Conservation (phyloP, 35 echinoderm and acorn worm species). For the Apostichopus californicus region DNA sequence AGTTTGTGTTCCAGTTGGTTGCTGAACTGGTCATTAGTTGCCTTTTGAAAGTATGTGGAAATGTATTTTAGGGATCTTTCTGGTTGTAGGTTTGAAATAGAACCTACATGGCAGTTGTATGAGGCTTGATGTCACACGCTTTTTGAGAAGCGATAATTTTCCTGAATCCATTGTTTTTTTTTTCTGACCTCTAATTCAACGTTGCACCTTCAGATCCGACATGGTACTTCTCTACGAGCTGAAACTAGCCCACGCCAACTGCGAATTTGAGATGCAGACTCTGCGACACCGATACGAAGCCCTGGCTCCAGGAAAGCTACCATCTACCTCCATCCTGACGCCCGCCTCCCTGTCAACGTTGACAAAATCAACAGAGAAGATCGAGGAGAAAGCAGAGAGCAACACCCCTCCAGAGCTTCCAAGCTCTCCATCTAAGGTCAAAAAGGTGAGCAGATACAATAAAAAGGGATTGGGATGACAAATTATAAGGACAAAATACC, state of each 20-base stretch:
- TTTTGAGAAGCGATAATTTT: too few relatives aligned
- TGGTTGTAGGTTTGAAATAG: too few relatives aligned
- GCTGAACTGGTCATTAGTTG: too few relatives aligned
- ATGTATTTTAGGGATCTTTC: too few relatives aligned
- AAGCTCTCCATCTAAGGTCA: constrained; percentile 43
- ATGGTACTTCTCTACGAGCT: constrained; percentile 95
- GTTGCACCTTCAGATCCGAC: constrained; percentile 72
- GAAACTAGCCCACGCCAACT: constrained; percentile 96
- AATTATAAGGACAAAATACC: too few relatives aligned
- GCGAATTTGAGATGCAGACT: constrained; percentile 98
- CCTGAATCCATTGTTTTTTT: too few relatives aligned
- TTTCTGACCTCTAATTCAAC: neutral
- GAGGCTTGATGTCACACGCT: too few relatives aligned
- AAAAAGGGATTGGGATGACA: too few relatives aligned
- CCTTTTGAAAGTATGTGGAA: too few relatives aligned
- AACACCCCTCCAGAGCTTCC: constrained; percentile 38
- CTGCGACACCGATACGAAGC: constrained; percentile 87
- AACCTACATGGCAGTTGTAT: too few relatives aligned
- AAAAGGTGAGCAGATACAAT: neutral
- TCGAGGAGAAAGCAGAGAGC: constrained; percentile 14
- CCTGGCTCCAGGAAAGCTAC: constrained; percentile 84
- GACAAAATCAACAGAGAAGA: neutral
- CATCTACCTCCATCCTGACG: constrained; percentile 55
- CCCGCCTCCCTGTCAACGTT: constrained; percentile 20
- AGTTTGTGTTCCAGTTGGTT: too few relatives aligned